phyloP scores from a whole-genome alignment of 2,113 vertebrate genomes.

The Hemichromis elongatus region DNA sequence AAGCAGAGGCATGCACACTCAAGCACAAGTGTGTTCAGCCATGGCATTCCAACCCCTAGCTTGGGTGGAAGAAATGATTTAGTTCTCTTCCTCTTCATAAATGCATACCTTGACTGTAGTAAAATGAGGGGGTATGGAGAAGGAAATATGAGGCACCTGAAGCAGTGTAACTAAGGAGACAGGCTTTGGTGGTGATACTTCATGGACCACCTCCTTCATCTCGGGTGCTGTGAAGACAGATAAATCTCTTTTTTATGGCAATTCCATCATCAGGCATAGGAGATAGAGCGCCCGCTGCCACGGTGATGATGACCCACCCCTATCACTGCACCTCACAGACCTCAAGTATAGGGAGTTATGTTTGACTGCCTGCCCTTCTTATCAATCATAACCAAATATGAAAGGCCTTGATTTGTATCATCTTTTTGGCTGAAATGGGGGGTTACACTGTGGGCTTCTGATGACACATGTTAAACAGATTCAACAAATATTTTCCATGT shows the following conservation, averaged over 20 bases:
- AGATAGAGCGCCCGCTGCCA: constrained; percentile 55
- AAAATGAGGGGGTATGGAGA: constrained; percentile 35
- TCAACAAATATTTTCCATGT: background rate
- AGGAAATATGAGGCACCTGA: constrained; percentile 65
- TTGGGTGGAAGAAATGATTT: constrained; percentile 54
- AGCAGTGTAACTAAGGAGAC: constrained; percentile 46
- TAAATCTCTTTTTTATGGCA: constrained; percentile 63
- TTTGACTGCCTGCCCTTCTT: constrained; percentile 34
- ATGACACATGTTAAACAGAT: constrained; percentile 27
- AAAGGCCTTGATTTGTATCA: constrained; percentile 26
- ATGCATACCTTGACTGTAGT: constrained; percentile 55
- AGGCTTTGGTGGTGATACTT: constrained; percentile 28
- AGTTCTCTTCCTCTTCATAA: constrained; percentile 53
- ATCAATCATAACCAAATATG: constrained; percentile 54
- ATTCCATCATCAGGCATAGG: constrained; percentile 57
- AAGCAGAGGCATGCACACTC: constrained; percentile 18
- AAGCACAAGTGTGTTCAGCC: constrained; percentile 34
- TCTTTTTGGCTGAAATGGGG: constrained; percentile 11
- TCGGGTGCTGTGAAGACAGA: constrained; percentile 63
- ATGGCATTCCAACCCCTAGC: constrained; percentile 63
- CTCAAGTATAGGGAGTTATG: constrained; percentile 39
- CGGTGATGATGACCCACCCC: constrained; percentile 49
- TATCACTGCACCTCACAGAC: constrained; percentile 27
- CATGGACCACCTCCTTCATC: constrained; percentile 56
- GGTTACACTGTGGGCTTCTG: constrained; percentile 8